Percentiles rank a stretch among this genome's conserved stretches.
These are phyloP conservation scores for Buathra laborator DNA, from an alignment of 2,888 invertebrate species.

Conservation along the genomic window DNA sequence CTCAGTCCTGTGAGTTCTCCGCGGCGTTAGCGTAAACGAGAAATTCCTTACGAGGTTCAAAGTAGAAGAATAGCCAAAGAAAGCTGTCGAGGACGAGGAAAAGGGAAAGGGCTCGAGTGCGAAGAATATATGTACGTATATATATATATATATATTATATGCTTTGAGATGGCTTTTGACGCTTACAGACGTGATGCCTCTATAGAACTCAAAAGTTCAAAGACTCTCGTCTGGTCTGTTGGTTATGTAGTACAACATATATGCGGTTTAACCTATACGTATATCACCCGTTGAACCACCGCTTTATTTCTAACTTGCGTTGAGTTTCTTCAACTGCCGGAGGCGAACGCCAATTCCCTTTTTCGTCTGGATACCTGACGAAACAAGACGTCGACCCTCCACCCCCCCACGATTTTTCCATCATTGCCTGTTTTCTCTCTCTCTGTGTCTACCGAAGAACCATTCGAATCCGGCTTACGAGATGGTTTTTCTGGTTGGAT, in stretches of 20 bases:
- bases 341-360: conserved; percentile 53
- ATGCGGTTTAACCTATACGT: background rate
- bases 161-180: conserved; percentile 34
- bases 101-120: conserved; percentile 5
- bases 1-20: conserved; percentile 16
- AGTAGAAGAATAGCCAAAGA: conserved; percentile 24
- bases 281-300: conserved; percentile 17
- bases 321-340: conserved; percentile 45
- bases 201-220: conserved; percentile 55
- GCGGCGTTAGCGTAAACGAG: conserved; percentile 21
- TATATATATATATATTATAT: no score
- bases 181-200: conserved; percentile 35
- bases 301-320: conserved; percentile 52
- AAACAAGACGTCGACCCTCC: conserved; percentile 53
- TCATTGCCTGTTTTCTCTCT: conserved; percentile 33
- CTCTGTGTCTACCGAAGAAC: conserved; percentile 27
- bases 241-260: conserved; percentile 6
- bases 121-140: conserved; percentile 41
- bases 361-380: conserved; percentile 44
- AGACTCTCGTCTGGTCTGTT: conserved; percentile 32
- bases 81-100: conserved; percentile 18
- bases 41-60: conserved; percentile 46
- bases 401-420: conserved; percentile 28
- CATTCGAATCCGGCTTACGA: conserved; percentile 44
- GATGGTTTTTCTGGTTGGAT: conserved; percentile 28